Base-by-base conservation (phyloP, 2,888 invertebrate genomes). In the Cheilosia vulpina region DNA sequence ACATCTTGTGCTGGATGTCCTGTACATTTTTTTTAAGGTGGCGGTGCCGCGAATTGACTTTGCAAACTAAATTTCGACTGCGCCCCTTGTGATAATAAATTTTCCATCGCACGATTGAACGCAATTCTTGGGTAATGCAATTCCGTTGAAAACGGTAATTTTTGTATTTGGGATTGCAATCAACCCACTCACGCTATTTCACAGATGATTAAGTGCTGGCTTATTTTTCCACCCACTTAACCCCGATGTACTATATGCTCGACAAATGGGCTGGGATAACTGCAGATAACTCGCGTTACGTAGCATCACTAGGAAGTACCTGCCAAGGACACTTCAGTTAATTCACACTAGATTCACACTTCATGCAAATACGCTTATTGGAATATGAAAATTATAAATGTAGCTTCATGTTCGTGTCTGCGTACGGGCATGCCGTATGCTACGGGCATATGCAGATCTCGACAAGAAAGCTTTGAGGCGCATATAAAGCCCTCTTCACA, bases 141-240 rank as follows among this genome's bases (percentile, higher is more conserved):
- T 84, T 84, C 58, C 73, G 69, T 53, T 75, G 84, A 84, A 75
- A 84, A 43, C 53, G 84, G 84, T 84, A 84, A 84, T 84, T 83
- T 83, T 77, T 63, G 73, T 45, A 69, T 79, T 80, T 75, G 53
- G 73, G 38, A 69, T 84, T 79, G 66, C 65, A 65, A 80, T 80
- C 80, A 80, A 80, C 75, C 75, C 65, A 80, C 80, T 84, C 80
- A 71, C 55, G 75, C 75, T 80, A 80, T 69, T 79, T 83, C 34
- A 83, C 57, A 72, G 68, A 34, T 80, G 84, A 84, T 80, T 80
- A 80, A 84, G 65, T 60, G 63, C 45, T 63, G 45, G 78, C 62
- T 84, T 69, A 73, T 75, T 79, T 73, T 79, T 75, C 73, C 65
- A 52, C 63, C 65, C 65, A 53, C 58, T 79, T 79, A 60, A 58